A percentile compares a stretch with the other conserved stretches of the same genome.
phyloP scores from a whole-genome alignment of 1,140 invertebrate species.

The Aphelinus atriplicis region DNA sequence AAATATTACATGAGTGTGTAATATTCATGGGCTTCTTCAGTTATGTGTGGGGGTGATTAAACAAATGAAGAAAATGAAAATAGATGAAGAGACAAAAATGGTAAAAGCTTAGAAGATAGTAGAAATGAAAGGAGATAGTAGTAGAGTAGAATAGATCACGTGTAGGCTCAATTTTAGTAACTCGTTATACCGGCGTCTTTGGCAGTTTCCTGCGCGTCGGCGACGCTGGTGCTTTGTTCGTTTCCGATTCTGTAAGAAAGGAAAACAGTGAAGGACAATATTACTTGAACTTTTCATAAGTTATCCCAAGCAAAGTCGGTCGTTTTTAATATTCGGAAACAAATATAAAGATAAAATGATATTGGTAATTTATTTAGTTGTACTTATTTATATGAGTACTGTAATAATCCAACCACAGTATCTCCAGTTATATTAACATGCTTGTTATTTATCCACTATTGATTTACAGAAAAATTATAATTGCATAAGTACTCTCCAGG shows the following conservation, averaged over 20 bases:
- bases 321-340: no score
- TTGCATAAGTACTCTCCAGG: no score
- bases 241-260: conserved; percentile 75
- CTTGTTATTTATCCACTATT: no score
- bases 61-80: background rate
- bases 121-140: conserved; percentile 49
- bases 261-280: background rate
- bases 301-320: no score
- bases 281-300: no score
- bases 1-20: background rate
- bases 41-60: conserved; percentile 1
- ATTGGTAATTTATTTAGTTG: no score
- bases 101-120: conserved; percentile 29
- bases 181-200: conserved; percentile 91
- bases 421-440: no score
- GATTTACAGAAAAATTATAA: no score
- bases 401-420: no score
- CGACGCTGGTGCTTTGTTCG: conserved; percentile 84
- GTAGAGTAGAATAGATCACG: conserved; percentile 54
- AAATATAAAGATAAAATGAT: no score
- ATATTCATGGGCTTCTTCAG: background rate
- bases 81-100: no score
- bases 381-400: no score
- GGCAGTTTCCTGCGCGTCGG: conserved; percentile 91
- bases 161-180: conserved; percentile 65